Percentiles rank a stretch among this genome's conserved stretches.
phyloP scores from a whole-genome alignment of 2,797 vertebrate genomes.

The Poecilia velifera region DNA sequence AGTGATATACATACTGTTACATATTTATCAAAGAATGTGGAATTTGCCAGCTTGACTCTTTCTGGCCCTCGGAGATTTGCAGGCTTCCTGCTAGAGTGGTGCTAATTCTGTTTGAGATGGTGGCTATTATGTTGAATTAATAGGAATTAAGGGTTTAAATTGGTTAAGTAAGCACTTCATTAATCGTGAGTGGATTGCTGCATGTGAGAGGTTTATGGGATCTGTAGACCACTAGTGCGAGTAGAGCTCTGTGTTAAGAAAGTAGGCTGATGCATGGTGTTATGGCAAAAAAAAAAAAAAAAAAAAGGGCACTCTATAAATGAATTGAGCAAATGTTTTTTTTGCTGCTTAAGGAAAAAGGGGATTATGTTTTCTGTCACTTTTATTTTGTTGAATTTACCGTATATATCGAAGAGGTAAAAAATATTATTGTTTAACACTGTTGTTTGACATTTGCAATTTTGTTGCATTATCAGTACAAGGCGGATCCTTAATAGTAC shows the following conservation, averaged over 20 bases:
- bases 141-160: constrained; percentile 84
- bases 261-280: constrained; percentile 16
- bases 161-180: constrained; percentile 89
- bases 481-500: not conserved
- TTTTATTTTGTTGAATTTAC: not conserved
- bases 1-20: constrained; percentile 86
- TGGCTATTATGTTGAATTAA: constrained; percentile 87
- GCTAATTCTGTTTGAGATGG: constrained; percentile 82
- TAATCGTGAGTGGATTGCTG: constrained; percentile 76
- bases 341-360: not conserved
- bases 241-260: constrained; percentile 41
- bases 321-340: not conserved
- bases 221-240: constrained; percentile 32
- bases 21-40: constrained; percentile 83
- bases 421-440: not conserved
- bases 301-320: constrained; percentile 4
- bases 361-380: not conserved
- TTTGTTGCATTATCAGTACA: not conserved
- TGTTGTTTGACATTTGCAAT: not conserved
- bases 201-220: constrained; percentile 62
- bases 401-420: not conserved
- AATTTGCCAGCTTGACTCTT: constrained; percentile 83
- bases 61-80: constrained; percentile 75
- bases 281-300: constrained; percentile 16
- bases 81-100: constrained; percentile 76